phyloP scores from a whole-genome alignment of 2,888 invertebrate species.

The Aphidoletes aphidimyza region DNA sequence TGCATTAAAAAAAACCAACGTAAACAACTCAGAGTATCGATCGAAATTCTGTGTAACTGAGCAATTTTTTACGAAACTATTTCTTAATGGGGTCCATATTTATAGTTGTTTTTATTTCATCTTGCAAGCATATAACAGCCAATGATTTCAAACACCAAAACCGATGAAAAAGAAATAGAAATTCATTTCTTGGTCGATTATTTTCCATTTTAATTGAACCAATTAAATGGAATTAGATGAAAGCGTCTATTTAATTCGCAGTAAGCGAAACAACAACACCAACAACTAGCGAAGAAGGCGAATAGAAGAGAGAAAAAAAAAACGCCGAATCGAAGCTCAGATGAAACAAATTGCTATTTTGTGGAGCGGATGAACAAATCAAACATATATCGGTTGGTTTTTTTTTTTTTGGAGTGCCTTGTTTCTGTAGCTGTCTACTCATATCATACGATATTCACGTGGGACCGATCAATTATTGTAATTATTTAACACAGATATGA shows the following conservation, averaged over 20 bases:
- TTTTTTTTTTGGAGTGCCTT: background rate
- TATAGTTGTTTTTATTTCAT: background rate
- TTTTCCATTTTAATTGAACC: conserved; percentile 36
- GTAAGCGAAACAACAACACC: background rate
- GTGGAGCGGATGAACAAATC: conserved; percentile 17
- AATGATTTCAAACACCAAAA: too few relatives aligned
- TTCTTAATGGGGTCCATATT: background rate
- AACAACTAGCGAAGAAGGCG: background rate
- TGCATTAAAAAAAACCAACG: background rate
- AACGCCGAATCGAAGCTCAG: background rate
- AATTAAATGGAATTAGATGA: conserved; percentile 51
- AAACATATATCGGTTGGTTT: background rate
- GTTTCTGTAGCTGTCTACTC: background rate
- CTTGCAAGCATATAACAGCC: background rate
- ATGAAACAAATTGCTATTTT: background rate
- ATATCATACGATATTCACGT: background rate
- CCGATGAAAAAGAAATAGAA: background rate
- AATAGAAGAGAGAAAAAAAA: background rate
- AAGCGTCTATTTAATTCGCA: conserved; percentile 20
- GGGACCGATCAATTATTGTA: conserved; percentile 52
- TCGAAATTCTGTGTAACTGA: background rate
- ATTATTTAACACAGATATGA: conserved; percentile 31
- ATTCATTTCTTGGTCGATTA: conserved; percentile 13
- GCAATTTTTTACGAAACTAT: background rate
- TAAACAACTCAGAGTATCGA: background rate